Conservation (phyloP, 1,140 invertebrate genomes). For the Atta texana region DNA sequence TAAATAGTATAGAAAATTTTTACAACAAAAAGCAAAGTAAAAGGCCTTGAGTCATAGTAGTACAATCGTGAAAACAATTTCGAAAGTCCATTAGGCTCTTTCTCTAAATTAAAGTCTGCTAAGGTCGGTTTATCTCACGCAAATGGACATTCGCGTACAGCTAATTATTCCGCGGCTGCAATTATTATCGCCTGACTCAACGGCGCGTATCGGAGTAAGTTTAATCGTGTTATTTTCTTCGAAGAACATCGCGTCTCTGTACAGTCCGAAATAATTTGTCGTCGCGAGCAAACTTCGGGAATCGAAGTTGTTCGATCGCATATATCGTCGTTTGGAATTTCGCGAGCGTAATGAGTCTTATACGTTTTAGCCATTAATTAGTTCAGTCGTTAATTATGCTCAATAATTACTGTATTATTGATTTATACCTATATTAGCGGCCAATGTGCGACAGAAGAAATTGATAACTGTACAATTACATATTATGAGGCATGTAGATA, state of each 20-base stretch:
- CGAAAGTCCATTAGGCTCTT: conserved; percentile 52
- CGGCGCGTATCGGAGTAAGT: conserved; percentile 50
- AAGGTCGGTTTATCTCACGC: conserved; percentile 62
- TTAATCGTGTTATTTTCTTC: conserved; percentile 59
- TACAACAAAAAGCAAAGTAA: neutral
- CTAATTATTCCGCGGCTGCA: conserved; percentile 48
- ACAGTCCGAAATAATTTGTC: conserved; percentile 20
- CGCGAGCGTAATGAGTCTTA: conserved; percentile 45
- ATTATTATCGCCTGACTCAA: conserved; percentile 52
- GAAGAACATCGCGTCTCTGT: neutral
- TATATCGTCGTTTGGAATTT: conserved; percentile 31
- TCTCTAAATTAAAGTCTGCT: conserved; percentile 56
- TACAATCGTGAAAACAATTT: conserved; percentile 46
- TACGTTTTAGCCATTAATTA: conserved; percentile 35
- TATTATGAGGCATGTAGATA: neutral
- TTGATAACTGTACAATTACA: conserved; percentile 13
- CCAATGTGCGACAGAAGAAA: conserved; percentile 25
- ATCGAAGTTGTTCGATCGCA: neutral
- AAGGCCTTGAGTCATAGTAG: neutral
- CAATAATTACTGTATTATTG: conserved; percentile 48
- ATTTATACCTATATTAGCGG: conserved; percentile 39
- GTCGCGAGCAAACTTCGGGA: conserved; percentile 11
- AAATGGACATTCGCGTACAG: conserved; percentile 49
- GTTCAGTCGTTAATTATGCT: conserved; percentile 47
- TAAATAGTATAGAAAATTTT: neutral